These are phyloP conservation scores for Nymphalis io DNA, from an alignment of 1,140 invertebrate species.

Conservation along the genomic window DNA sequence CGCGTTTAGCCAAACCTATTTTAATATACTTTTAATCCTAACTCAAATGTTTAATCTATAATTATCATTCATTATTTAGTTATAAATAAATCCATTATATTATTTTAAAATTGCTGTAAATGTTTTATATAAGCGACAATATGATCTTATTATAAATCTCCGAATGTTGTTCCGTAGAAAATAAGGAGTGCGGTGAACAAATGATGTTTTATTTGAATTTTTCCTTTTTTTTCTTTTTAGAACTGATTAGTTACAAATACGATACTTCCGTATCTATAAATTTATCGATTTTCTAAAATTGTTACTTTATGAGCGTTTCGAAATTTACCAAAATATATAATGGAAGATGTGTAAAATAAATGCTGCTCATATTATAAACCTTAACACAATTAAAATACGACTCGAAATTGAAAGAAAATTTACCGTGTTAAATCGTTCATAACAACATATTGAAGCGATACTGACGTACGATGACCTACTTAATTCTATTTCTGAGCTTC, in stretches of 20 bases:
- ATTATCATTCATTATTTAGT: no score
- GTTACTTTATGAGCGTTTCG: background rate
- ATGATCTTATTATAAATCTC: no score
- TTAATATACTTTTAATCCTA: no score
- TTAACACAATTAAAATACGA: background rate
- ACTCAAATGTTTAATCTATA: no score
- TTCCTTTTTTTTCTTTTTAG: background rate
- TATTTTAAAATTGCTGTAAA: no score
- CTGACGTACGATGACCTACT: slow-evolving; percentile 43
- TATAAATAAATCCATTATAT: no score
- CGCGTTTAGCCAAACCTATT: no score
- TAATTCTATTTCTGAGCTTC: slow-evolving; percentile 40
- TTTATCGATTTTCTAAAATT: background rate
- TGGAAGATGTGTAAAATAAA: background rate
- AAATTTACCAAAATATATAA: background rate
- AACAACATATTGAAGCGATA: slow-evolving; percentile 16
- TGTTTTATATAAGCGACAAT: no score
- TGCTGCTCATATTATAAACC: background rate
- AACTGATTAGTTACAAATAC: background rate
- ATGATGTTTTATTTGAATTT: background rate
- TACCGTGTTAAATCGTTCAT: background rate
- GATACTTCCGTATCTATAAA: background rate
- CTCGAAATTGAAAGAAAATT: background rate
- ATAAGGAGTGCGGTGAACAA: no score
- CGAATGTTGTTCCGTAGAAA: no score